Evolutionary conservation across 2,888 invertebrate species (phyloP), one percentile per base, ranked within the genome.

Genomic region (Mesoligia furuncula): DNA sequence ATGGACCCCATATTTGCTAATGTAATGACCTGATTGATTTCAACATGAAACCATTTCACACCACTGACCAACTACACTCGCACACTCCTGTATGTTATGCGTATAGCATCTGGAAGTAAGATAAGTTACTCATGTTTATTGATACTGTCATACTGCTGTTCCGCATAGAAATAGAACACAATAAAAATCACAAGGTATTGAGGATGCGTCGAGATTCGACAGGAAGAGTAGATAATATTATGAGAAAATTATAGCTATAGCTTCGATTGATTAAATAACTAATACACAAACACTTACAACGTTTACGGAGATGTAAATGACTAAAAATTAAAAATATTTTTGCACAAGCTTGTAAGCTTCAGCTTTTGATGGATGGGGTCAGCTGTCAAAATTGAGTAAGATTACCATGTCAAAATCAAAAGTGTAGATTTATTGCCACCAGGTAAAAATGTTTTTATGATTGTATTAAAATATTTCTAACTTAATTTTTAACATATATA

Each of bases 1-100:
- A 97, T 97, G 89, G 97, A 97, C 91, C 97, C 97, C 97, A 97
- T 97, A 88, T 93, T 95, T 89, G 70, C 66, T 84, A 81, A 83
- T 78, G 88, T 85, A 87, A 79, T 86, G 83, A 84, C 80, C 80
- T 78, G 79, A 88, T 82, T 81, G 86, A 90, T 91, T 91, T 93
- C 87, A 87, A 92, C 90, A 84, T 86, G 84, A 91, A 92, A 93
- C 79, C 93, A 94, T 94, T 90, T 92, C 91, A 90, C 89, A 90
- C 80, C 86, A 81, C 83, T 77, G 80, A 67, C 69, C 54, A 83
- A 85, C 77, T 76, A 75, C 79, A 85, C 78, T 81, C 66, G 78
- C 80, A 77, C 76, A 77, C 89, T 90, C 89, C 88, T 84, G 85
- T 88, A 85, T 89, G 84, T 89, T 92, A 93, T 90, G 89, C 88